Base-by-base conservation (phyloP, 2,797 vertebrate genomes). In the Esox masquinongy region DNA sequence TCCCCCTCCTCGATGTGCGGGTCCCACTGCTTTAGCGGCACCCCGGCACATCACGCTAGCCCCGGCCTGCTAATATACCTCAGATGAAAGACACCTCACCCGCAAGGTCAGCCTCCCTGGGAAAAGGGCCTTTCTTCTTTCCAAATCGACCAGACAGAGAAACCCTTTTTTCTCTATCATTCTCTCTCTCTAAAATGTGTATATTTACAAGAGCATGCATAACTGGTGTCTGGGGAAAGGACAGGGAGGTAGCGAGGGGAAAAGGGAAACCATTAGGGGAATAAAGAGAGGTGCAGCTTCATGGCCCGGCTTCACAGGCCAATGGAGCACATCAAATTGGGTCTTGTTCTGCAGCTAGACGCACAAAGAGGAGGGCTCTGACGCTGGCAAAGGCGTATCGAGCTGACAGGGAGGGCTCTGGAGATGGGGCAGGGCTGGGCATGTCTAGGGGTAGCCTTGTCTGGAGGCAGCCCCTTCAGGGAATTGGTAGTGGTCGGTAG, bases 281-380 rank as follows among this genome's bases (percentile, higher is more conserved):
- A 95, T 95, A 96, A 95, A 95, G 94, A 96, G 94, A 96, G 94
- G 95, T 95, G 95, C 94, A 93, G 94, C 93, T 95, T 96, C 95
- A 95, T 86, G 91, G 89, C 86, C 93, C 90, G 93, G 95, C 95
- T 97, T 98, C 96, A 97, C 97, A 97, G 95, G 94, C 94, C 96
- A 97, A 85, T 96, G 96, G 96, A 97, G 96, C 96, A 96, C 95
- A 96, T 95, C 96, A 97, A 97, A 98, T 96, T 97, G 96, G 95
- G 96, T 97, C 92, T 96, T 97, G 96, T 97, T 92, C 92, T 88
- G 87, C 43, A 31, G 88, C 76, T 83, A 84, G 80, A 86, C 49
- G 78, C 63, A 70, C 63, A 82, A 66, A 43, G 83, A 51, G 34
- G 31, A 61, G 71, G 15, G 34, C 53, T 61, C 82, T 88, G 87